Base-by-base conservation (phyloP, 2,113 vertebrate species). In the Megaceryle maxima region DNA sequence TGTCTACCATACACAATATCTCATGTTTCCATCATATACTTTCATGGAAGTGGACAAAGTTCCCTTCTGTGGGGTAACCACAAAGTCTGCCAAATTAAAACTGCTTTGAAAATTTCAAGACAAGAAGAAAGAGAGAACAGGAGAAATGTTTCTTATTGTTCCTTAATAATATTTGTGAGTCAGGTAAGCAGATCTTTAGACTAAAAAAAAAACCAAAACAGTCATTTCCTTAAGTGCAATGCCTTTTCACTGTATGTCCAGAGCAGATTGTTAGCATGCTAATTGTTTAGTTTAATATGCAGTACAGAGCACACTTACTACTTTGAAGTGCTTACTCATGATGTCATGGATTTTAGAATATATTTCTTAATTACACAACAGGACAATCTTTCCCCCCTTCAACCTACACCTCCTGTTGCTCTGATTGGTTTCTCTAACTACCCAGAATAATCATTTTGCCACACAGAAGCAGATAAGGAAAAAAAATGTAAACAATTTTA, bases 311-410 rank as follows among this genome's bases (percentile, higher is more conserved):
- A 91, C 50, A 77, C 57, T 97, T 56, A 59, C 81, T 88, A 86
- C 90, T 97, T 97, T 97, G 85, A 97, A 96, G 92, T 92, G 64
- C 80, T 94, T 91, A 84, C 90, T 97, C 86, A 84, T 90, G 92
- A 91, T 88, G 75, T 93, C 83, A 91, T 43, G 83, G 87, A 84
- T 93, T 90, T 97, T 94, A 95, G 91, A 90, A 94, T 83, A 78
- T 87, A 64, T 97, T 97, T 96, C 89, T 96, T 97, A 97, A 95
- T 97, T 97, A 97, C 89, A 95, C 95, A 96, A 91, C 66, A 90
- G 72, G 81, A 89, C 83, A 94, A 85, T 90, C 56, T 87, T 87
- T 15, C 60, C 44, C 37, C 37, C 28, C 60, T 63, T 83, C 78
- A 87, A 62, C n/a, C 13, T 70, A 75, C 77, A 53, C 68, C 94